phyloP scores from a whole-genome alignment of 2,888 invertebrate species.

The Drosophila austrosaltans region DNA sequence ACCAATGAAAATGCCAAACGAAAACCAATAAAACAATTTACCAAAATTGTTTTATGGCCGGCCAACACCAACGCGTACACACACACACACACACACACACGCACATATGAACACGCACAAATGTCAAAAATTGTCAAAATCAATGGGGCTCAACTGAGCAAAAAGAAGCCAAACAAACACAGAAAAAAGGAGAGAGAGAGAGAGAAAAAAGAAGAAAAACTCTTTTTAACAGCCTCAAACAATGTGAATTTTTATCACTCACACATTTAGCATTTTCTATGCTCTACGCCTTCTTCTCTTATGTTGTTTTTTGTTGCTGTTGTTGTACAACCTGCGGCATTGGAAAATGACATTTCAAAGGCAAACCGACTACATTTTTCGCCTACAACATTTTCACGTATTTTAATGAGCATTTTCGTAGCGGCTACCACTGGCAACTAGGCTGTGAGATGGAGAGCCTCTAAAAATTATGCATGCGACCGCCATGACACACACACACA shows the following conservation, averaged over 20 bases:
- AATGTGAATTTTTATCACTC: slow-evolving; percentile 16
- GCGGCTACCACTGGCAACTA: slow-evolving; percentile 19
- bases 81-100: background rate
- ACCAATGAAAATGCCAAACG: slow-evolving; percentile 21
- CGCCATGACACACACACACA: slow-evolving; percentile 46
- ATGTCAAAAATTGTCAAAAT: slow-evolving; percentile 17
- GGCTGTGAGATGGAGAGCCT: background rate
- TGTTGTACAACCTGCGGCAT: slow-evolving; percentile 36
- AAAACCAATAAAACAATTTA: slow-evolving; percentile 28
- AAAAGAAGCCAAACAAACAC: slow-evolving; percentile 2
- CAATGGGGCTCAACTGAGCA: slow-evolving; percentile 8
- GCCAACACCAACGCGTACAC: slow-evolving; percentile 2
- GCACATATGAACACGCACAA: background rate
- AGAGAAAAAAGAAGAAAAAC: slow-evolving; percentile 14
- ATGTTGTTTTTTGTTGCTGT: background rate
- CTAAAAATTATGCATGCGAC: slow-evolving; percentile 59
- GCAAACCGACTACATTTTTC: slow-evolving; percentile 65
- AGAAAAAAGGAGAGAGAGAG: slow-evolving; percentile 5
- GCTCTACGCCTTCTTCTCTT: background rate
- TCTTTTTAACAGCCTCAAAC: slow-evolving; percentile 2
- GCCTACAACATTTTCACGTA: slow-evolving; percentile 63
- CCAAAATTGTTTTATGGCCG: slow-evolving; percentile 25
- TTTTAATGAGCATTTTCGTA: slow-evolving; percentile 70
- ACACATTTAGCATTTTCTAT: background rate
- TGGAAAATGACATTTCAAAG: slow-evolving; percentile 65